A percentile compares a stretch with the other conserved stretches of the same genome.
phyloP scores from a whole-genome alignment of 2,113 vertebrate genomes.

The Tautogolabrus adspersus region DNA sequence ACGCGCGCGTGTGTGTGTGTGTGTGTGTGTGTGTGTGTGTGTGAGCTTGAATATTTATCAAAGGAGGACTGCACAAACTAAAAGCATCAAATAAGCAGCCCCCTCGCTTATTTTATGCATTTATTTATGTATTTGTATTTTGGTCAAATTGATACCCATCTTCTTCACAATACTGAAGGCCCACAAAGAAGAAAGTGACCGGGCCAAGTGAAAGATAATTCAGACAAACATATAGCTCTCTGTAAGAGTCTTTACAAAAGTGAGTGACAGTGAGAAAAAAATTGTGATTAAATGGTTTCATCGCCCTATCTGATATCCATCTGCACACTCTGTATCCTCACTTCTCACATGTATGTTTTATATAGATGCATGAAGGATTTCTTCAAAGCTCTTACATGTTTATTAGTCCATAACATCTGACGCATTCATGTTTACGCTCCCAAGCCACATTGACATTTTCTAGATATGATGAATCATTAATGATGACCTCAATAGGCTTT shows the following conservation, averaged over 20 bases:
- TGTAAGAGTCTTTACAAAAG: slow-evolving; percentile 48
- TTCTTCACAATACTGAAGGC: slow-evolving; percentile 21
- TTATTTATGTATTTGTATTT: not conserved
- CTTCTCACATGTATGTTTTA: slow-evolving; percentile 75
- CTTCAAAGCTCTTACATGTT: slow-evolving; percentile 75
- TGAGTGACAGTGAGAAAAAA: slow-evolving; percentile 62
- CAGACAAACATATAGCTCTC: slow-evolving; percentile 48
- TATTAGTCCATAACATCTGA: slow-evolving; percentile 78
- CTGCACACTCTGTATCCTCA: slow-evolving; percentile 40
- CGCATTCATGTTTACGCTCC: slow-evolving; percentile 74
- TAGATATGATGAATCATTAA: slow-evolving; percentile 83
- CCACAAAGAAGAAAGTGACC: slow-evolving; percentile 23
- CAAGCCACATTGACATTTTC: slow-evolving; percentile 81
- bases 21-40: slow-evolving; percentile 4
- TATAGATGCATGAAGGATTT: slow-evolving; percentile 62
- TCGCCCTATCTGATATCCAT: slow-evolving; percentile 54
- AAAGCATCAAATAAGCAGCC: slow-evolving; percentile 54
- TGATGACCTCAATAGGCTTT: slow-evolving; percentile 83
- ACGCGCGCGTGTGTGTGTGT: slow-evolving; percentile 3
- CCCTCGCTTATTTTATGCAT: slow-evolving; percentile 19
- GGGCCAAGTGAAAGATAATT: slow-evolving; percentile 54
- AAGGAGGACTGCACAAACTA: slow-evolving; percentile 44
- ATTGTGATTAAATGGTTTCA: slow-evolving; percentile 66
- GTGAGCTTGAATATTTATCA: slow-evolving; percentile 67
- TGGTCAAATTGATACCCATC: slow-evolving; percentile 23